Evolutionary conservation across 2,113 vertebrate species (phyloP).

Genomic region (Onychostoma macrolepis): DNA sequence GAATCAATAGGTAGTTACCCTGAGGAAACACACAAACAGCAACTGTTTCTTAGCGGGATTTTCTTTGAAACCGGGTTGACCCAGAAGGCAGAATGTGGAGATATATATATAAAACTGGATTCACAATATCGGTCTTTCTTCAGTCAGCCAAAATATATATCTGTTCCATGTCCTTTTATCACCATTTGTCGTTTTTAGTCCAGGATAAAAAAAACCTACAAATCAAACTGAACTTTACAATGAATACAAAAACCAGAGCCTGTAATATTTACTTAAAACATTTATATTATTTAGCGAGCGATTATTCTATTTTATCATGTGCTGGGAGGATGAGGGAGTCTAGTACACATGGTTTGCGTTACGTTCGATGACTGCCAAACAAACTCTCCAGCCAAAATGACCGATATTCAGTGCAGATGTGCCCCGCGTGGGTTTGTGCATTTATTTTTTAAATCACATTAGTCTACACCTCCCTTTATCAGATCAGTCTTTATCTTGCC

Average conservation of each 20-base stretch:
- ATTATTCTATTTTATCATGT: constrained; percentile 26
- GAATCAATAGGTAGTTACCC: constrained; percentile 35
- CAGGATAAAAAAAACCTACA: not conserved
- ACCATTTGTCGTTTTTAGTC: constrained; percentile 1
- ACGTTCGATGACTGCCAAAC: constrained; percentile 33
- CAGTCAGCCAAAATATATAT: constrained; percentile 15
- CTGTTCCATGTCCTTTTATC: not conserved
- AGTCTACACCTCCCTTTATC: constrained; percentile 45
- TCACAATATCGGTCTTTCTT: not conserved
- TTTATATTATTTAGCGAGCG: constrained; percentile 3
- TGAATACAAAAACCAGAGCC: constrained; percentile 22
- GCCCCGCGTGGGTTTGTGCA: constrained; percentile 16
- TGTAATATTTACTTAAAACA: constrained; percentile 10
- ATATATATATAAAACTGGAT: not conserved
- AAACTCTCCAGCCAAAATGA: constrained; percentile 3
- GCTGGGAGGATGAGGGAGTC: constrained; percentile 35
- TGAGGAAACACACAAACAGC: constrained; percentile 16
- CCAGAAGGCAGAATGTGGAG: not conserved
- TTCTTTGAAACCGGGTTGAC: not conserved
- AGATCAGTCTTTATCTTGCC: constrained; percentile 49
- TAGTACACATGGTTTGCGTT: constrained; percentile 28
- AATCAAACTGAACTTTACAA: not conserved
- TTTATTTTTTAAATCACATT: constrained; percentile 52
- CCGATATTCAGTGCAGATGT: constrained; percentile 47
- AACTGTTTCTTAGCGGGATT: constrained; percentile 6